phyloP scores from a whole-genome alignment of 2,888 invertebrate species.

The Choristoneura rosaceana region DNA sequence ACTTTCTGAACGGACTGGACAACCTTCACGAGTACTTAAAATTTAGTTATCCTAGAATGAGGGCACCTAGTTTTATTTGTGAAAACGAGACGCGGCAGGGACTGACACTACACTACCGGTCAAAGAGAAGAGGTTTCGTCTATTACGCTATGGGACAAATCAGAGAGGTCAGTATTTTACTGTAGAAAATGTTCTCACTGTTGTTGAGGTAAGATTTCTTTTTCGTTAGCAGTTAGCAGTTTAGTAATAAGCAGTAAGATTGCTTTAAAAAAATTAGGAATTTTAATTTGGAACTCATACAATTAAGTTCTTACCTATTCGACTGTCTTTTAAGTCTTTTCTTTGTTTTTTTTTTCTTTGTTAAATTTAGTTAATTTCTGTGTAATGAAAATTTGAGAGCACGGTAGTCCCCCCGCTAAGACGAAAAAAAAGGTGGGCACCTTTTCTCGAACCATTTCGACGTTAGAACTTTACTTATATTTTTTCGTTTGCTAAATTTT shows the following conservation, averaged over 20 bases:
- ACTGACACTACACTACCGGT: slow-evolving; percentile 96
- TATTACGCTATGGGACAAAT: slow-evolving; percentile 99
- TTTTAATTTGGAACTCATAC: not conserved
- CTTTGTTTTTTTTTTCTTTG: too few relatives aligned
- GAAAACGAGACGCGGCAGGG: slow-evolving; percentile 97
- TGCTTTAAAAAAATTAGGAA: too few relatives aligned
- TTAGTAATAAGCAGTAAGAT: too few relatives aligned
- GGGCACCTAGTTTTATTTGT: slow-evolving; percentile 98
- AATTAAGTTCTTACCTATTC: too few relatives aligned
- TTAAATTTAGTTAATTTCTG: too few relatives aligned
- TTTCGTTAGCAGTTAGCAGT: too few relatives aligned
- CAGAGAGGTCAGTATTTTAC: slow-evolving; percentile 86
- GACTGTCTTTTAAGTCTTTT: too few relatives aligned
- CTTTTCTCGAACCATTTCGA: too few relatives aligned
- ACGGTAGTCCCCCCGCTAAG: too few relatives aligned
- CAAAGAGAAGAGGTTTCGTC: slow-evolving; percentile 96
- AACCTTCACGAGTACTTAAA: slow-evolving; percentile 98
- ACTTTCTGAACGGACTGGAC: slow-evolving; percentile 97
- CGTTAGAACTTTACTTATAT: not conserved
- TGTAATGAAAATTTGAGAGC: too few relatives aligned
- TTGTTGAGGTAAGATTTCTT: too few relatives aligned
- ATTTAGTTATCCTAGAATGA: slow-evolving; percentile 95
- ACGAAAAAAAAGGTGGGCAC: too few relatives aligned
- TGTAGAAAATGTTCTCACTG: not conserved
- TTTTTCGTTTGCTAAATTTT: not conserved